Percentiles rank a stretch among this genome's conserved stretches.
phyloP scores from a whole-genome alignment of 2,888 invertebrate genomes.

The Papilio protenor region DNA sequence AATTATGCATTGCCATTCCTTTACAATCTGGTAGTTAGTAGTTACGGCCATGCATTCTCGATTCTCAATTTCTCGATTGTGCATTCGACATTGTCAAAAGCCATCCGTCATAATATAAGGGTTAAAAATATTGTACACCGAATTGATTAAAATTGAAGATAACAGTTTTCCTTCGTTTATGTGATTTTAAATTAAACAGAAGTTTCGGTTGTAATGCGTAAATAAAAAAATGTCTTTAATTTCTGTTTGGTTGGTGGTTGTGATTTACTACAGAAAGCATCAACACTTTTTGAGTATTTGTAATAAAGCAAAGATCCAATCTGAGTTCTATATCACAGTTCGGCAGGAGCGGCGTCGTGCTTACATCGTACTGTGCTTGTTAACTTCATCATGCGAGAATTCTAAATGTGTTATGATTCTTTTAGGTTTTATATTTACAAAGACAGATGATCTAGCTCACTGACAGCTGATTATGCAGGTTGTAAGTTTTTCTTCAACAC shows the following conservation, averaged over 20 bases:
- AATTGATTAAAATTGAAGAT: background rate
- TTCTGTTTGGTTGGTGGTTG: slow-evolving; percentile 80
- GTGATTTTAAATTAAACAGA: background rate
- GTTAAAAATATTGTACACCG: background rate
- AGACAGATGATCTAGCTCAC: slow-evolving; percentile 84
- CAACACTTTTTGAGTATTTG: slow-evolving; percentile 84
- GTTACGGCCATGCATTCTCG: background rate
- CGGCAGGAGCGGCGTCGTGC: slow-evolving; percentile 62
- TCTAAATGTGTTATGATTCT: slow-evolving; percentile 78
- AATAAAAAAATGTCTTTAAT: slow-evolving; percentile 61
- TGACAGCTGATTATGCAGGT: slow-evolving; percentile 85
- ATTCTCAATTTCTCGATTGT: background rate
- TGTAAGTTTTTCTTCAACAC: slow-evolving; percentile 82
- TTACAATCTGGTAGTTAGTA: background rate
- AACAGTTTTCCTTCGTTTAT: background rate
- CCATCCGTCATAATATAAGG: background rate
- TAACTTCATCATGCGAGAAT: slow-evolving; percentile 70
- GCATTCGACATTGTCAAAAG: background rate
- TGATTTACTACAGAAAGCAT: slow-evolving; percentile 84
- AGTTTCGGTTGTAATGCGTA: background rate
- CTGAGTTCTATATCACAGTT: slow-evolving; percentile 61
- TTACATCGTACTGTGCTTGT: slow-evolving; percentile 73
- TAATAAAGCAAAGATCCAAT: slow-evolving; percentile 62
- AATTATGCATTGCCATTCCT: background rate
- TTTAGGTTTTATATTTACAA: slow-evolving; percentile 83